Conservation (phyloP, 2,797 vertebrate species). For the Pantherophis vulpinus region DNA sequence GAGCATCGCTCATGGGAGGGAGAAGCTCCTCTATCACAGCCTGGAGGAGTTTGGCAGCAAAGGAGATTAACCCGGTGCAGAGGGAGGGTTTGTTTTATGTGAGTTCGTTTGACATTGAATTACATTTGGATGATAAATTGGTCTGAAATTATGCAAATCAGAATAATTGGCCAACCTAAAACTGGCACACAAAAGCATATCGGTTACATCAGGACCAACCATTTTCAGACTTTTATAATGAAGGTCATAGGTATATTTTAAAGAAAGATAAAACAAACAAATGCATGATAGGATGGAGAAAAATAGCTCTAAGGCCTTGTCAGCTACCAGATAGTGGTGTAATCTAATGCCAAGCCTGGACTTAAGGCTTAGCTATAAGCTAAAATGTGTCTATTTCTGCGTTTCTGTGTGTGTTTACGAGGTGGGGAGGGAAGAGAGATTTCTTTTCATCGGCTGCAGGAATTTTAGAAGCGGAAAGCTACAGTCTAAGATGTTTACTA, state of each 20-base stretch:
- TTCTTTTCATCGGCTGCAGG: not conserved
- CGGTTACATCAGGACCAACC: not conserved
- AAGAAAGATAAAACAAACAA: not conserved
- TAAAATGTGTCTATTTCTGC: not conserved
- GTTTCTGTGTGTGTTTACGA: not conserved
- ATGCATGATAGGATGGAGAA: not conserved
- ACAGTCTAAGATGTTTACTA: conserved; percentile 2
- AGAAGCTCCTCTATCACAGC: not conserved
- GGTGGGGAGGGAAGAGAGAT: not conserved
- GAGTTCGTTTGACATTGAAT: not conserved
- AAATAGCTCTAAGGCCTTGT: not conserved
- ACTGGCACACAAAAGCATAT: not conserved
- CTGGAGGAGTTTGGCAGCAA: not conserved
- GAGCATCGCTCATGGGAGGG: not conserved
- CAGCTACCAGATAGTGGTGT: not conserved
- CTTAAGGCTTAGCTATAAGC: not conserved
- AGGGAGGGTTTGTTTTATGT: not conserved
- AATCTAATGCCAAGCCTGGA: not conserved
- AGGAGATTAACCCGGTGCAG: not conserved
- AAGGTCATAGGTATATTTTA: not conserved
- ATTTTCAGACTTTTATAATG: not conserved
- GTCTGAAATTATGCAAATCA: not conserved
- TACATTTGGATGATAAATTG: not conserved
- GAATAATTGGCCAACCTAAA: not conserved
- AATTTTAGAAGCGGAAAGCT: not conserved